Base-by-base conservation (phyloP, 2,797 vertebrate species). In the Myotis daubentonii region DNA sequence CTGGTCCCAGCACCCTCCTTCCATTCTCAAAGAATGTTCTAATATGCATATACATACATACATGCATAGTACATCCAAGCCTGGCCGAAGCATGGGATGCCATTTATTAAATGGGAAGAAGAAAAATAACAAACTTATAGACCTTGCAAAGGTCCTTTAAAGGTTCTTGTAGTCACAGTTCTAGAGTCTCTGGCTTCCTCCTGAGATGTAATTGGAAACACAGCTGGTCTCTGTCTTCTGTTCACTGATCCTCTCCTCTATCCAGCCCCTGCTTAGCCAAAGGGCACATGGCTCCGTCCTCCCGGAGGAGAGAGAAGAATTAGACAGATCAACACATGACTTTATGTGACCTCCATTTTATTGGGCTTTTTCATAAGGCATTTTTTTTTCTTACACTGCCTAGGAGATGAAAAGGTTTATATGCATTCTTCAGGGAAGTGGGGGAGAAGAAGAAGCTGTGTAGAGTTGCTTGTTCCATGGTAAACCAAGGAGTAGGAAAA, bases 161-260 rank as follows among this genome's bases (percentile, higher is more conserved):
- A 96, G 89, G 84, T 95, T 74, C 57, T 91, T 53, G 1, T 9
- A 1, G 9, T 57, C 66, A 11, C 53, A 70, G 53, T 55, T 92
- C 93, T 86, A 68, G 90, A 94, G 74, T 62, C 47, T 75, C 47
- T 0, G 80, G 85, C 94, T 79, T 93, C 97, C 90, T 95, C 70
- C 72, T 7, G 94, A 96, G 93, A 93, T 38, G 25, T 89, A 97
- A 97, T 94, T 97, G 90, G 85, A 94, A 92, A 92, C 90, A 62
- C 96, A 94, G 93, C 65, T 11, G 75, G 95, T 33, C 15, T 86
- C 20, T 7, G 5, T 93, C 65, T 94, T 83, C 94, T 96, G 76
- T 65, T 96, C 95, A 95, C 81, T 91, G 89, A 92, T 51, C 41
- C 13, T 94, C 22, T 75, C 44, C 36, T 89, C 36, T 9, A 65